Evolutionary conservation across 2,888 invertebrate genomes (phyloP).

Genomic region (Nemapogon koenigi): DNA sequence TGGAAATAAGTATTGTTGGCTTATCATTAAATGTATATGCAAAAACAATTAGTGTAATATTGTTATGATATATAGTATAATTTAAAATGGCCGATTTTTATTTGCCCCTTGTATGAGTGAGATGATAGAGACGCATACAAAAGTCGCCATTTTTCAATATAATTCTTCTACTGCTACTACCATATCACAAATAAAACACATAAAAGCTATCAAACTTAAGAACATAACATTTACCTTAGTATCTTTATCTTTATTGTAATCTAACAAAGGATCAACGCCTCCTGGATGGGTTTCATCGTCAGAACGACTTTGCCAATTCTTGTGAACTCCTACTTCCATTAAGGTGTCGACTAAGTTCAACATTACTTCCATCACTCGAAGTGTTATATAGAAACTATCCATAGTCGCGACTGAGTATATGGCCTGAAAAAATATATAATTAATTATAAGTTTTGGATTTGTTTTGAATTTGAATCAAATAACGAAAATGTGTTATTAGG

Average conservation of each 20-base stretch:
- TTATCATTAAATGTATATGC: slow-evolving; percentile 19
- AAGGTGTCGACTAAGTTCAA: slow-evolving; percentile 91
- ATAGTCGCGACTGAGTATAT: slow-evolving; percentile 86
- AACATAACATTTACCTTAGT: slow-evolving; percentile 34
- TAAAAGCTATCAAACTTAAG: too few species aligned
- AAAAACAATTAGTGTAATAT: too few species aligned
- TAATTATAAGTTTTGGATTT: slow-evolving; percentile 7
- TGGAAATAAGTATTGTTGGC: slow-evolving; percentile 26
- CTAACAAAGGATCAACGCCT: slow-evolving; percentile 37
- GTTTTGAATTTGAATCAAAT: too few species aligned
- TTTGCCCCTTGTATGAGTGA: too few species aligned
- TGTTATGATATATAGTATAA: too few species aligned
- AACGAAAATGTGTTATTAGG: too few species aligned
- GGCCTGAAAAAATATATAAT: slow-evolving; percentile 75
- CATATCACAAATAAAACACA: too few species aligned
- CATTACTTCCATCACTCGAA: slow-evolving; percentile 91
- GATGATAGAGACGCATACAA: too few species aligned
- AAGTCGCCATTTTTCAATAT: too few species aligned
- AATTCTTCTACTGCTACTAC: too few species aligned
- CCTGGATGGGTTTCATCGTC: slow-evolving; percentile 44
- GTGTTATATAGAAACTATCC: slow-evolving; percentile 82
- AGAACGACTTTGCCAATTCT: slow-evolving; percentile 47
- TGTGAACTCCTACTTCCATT: slow-evolving; percentile 87
- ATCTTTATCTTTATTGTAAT: slow-evolving; percentile 50
- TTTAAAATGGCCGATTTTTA: too few species aligned